These are phyloP conservation scores for Misgurnus mizolepis DNA, from an alignment of 2,113 vertebrate species.

Conservation along the genomic window DNA sequence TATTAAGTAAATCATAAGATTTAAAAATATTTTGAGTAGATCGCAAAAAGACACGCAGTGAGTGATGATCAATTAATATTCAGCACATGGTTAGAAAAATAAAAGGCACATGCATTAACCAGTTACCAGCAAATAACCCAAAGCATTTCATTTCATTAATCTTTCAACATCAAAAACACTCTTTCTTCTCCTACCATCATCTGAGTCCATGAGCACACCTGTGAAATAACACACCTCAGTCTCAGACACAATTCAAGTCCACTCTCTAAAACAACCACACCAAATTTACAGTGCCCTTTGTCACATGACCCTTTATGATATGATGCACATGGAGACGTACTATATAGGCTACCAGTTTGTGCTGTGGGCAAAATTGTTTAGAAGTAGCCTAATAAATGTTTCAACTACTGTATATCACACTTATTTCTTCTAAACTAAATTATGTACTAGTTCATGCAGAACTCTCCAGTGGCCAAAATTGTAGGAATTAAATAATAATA, in stretches of 20 bases:
- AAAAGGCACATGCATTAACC: constrained; percentile 26
- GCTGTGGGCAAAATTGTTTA: not conserved
- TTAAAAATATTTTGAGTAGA: not conserved
- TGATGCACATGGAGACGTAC: not conserved
- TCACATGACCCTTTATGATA: constrained; percentile 8
- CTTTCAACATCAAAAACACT: constrained; percentile 29
- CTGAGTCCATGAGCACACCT: constrained; percentile 79
- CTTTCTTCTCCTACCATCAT: constrained; percentile 73
- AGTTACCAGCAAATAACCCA: constrained; percentile 6
- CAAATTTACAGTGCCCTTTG: not conserved
- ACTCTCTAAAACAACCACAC: not conserved
- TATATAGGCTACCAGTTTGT: not conserved
- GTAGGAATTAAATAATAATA: too few relatives aligned
- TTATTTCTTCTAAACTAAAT: not conserved
- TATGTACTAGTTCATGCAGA: not conserved
- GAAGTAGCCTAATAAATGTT: not conserved
- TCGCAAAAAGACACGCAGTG: not conserved
- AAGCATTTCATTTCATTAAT: not conserved
- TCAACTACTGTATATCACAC: not conserved
- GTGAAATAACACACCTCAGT: constrained; percentile 70
- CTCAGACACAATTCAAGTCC: constrained; percentile 55
- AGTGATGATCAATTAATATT: not conserved
- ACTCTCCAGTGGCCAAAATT: not conserved
- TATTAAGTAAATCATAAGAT: too few relatives aligned
- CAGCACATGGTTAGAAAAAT: not conserved